These are phyloP conservation scores for Noctua janthe DNA, from an alignment of 2,888 invertebrate species.

Conservation along the genomic window DNA sequence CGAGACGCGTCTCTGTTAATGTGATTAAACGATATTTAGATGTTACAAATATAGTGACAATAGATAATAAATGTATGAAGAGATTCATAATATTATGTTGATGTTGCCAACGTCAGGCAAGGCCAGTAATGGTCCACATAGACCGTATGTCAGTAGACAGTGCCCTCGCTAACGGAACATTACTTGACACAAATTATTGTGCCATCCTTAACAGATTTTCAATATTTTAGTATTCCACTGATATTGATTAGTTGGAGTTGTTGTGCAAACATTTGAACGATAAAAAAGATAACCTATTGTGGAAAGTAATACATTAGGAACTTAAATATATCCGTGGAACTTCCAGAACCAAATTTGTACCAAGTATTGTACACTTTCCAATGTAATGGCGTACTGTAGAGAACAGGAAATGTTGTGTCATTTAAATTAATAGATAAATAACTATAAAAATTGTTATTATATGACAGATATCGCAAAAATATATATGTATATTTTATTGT, in stretches of 20 bases:
- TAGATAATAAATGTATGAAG: slow-evolving; percentile 68
- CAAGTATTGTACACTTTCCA: slow-evolving; percentile 74
- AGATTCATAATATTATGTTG: slow-evolving; percentile 68
- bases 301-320: slow-evolving; percentile 63
- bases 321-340: slow-evolving; percentile 57
- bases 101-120: slow-evolving; percentile 79
- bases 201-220: slow-evolving; percentile 79
- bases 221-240: slow-evolving; percentile 67
- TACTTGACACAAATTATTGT: slow-evolving; percentile 82
- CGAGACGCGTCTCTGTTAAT: slow-evolving; percentile 65
- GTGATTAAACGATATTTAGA: slow-evolving; percentile 67
- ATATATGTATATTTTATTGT: slow-evolving; percentile 89
- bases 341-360: slow-evolving; percentile 65
- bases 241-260: slow-evolving; percentile 38
- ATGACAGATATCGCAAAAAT: slow-evolving; percentile 87
- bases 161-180: slow-evolving; percentile 65
- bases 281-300: slow-evolving; percentile 49
- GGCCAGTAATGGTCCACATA: slow-evolving; percentile 81
- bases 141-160: slow-evolving; percentile 67
- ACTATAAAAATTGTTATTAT: slow-evolving; percentile 85
- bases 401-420: slow-evolving; percentile 88
- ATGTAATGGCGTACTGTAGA: slow-evolving; percentile 78
- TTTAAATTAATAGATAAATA: slow-evolving; percentile 86
- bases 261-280: slow-evolving; percentile 47
- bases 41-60: slow-evolving; percentile 75